Base-by-base conservation (phyloP, 1,140 invertebrate species). In the Aradophagus sp. region DNA sequence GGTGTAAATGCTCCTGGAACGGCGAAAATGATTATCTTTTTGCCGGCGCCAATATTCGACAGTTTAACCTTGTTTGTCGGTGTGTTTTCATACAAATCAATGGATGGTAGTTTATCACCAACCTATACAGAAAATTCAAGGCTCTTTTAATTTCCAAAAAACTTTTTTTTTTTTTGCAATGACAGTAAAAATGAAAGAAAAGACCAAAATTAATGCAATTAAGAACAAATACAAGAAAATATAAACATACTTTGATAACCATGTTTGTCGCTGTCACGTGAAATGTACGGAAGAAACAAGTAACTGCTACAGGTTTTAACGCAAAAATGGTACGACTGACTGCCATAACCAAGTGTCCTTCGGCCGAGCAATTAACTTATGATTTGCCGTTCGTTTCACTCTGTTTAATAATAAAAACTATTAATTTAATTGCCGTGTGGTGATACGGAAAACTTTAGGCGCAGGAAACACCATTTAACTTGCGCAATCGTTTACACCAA, bases 1-100 rank as follows among this genome's bases (percentile, higher is more conserved):
- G 96, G 96, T 4, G 96, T 97, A 77, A 97, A 98, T 4, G 96
- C 96, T 15, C 96, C 96, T 13, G 96, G 95, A 17, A 98, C 95
- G 19, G 92, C 96, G 85, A 98, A 96, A 36, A 98, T 79, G 6
- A 97, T 88, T 0, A 96, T 90, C 79, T 94, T 97, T 75, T 95
- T 96, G 10, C 91, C 92, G 44, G 88, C 87, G 34, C 91, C 89
- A 29, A 95, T 77, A 31, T 96, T 88, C 6, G 87, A 86, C 26
- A 93, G 87, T 81, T 96, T 95, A 1, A 97, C 91, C 82, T 93
- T 94, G 65, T 94, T 95, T 1, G 90, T 90, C 2, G 95, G 95
- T 1, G 91, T 90, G 78, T 93, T 91, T 86, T 97, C 94, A 73
- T 89, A 96, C 2, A 98, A 84, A 75, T 94, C 92, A 17, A 93